A percentile compares a stretch with the other conserved stretches of the same genome.
phyloP scores from a whole-genome alignment of 2,888 invertebrate species.

The Eurytoma adleriae region DNA sequence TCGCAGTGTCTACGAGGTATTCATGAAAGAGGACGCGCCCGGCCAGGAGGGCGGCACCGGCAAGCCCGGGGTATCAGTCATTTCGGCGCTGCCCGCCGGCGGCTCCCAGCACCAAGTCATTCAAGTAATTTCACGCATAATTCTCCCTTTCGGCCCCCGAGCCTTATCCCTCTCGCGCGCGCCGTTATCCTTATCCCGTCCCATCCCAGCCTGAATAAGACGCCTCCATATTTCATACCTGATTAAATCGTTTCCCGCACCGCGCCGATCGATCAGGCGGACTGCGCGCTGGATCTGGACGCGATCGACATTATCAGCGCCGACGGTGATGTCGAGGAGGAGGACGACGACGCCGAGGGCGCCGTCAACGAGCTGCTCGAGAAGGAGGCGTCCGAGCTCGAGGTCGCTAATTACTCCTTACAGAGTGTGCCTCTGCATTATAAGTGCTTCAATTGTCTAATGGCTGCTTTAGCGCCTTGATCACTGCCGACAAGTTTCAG shows the following conservation, averaged over 20 bases:
- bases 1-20: slow-evolving; percentile 71
- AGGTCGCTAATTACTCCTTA: slow-evolving; percentile 32
- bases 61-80: slow-evolving; percentile 46
- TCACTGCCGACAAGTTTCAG: slow-evolving; percentile 13
- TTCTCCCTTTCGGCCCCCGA: background rate
- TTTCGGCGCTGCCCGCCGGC: slow-evolving; percentile 53
- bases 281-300: slow-evolving; percentile 53
- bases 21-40: slow-evolving; percentile 68
- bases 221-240: background rate
- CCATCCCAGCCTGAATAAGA: background rate
- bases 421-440: no score
- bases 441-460: no score
- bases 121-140: slow-evolving; percentile 62
- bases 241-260: slow-evolving; percentile 36
- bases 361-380: slow-evolving; percentile 25
- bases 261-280: slow-evolving; percentile 37
- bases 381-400: slow-evolving; percentile 37
- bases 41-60: slow-evolving; percentile 54
- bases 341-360: slow-evolving; percentile 4
- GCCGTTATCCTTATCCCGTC: background rate
- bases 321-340: slow-evolving; percentile 45
- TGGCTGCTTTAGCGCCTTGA: no score
- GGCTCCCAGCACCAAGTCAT: slow-evolving; percentile 62
- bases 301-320: slow-evolving; percentile 52
- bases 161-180: background rate